phyloP scores from a whole-genome alignment of 2,113 vertebrate genomes.

The Phainopepla nitens region DNA sequence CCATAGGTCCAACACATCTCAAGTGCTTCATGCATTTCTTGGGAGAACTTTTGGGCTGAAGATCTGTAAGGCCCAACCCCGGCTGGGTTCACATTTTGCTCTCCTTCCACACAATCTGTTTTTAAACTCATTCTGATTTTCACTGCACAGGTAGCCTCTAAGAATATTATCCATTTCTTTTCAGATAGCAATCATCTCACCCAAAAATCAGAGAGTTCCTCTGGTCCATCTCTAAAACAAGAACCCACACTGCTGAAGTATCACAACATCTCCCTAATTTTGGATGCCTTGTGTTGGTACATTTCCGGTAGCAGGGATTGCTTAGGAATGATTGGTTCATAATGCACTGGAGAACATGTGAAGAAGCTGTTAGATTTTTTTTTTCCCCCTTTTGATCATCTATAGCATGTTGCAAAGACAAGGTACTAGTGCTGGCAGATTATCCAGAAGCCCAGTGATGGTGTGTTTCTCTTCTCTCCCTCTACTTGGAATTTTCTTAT shows the following conservation, averaged over 20 bases:
- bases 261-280: background rate
- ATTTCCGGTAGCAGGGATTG: background rate
- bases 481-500: background rate
- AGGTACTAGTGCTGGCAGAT: background rate
- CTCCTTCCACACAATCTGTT: background rate
- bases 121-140: background rate
- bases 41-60: background rate
- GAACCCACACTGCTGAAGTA: background rate
- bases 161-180: background rate
- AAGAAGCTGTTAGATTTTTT: background rate
- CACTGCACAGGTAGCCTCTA: rapidly evolving
- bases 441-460: background rate
- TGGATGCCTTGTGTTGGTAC: background rate
- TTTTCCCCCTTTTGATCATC: background rate
- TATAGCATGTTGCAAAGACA: background rate
- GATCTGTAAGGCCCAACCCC: background rate
- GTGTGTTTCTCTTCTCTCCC: background rate
- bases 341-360: background rate
- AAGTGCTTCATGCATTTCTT: background rate
- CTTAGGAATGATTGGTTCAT: background rate
- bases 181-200: background rate
- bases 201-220: background rate
- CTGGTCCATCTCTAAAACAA: background rate
- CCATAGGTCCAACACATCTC: background rate
- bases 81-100: background rate